phyloP scores from a whole-genome alignment of 2,888 invertebrate species.

The Pristionchus exspectatus region DNA sequence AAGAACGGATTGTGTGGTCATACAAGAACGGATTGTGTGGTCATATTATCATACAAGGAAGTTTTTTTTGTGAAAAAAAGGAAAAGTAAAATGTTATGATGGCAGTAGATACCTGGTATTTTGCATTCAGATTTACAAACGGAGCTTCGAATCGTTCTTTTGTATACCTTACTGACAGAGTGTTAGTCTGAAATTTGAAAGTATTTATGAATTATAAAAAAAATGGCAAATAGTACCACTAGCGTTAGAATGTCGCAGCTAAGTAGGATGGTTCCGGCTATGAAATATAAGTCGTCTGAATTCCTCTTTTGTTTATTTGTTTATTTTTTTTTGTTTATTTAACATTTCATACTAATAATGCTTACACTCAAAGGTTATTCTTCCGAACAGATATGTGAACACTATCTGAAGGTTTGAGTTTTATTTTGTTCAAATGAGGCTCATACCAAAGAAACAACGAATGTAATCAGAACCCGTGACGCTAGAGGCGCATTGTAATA shows the following conservation, averaged over 20 bases:
- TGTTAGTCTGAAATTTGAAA: not conserved
- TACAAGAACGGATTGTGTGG: no score
- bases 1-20: no score
- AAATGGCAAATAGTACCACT: not conserved
- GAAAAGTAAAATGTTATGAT: not conserved
- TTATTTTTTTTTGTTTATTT: no score
- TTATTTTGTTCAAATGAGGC: not conserved
- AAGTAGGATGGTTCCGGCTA: not conserved
- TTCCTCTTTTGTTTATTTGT: no score
- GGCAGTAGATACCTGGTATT: slow-evolving; percentile 16
- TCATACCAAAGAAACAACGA: not conserved
- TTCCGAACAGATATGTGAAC: not conserved
- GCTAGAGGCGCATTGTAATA: not conserved
- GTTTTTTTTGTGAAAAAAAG: no score
- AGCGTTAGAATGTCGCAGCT: slow-evolving; percentile 17
- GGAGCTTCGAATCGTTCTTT: not conserved
- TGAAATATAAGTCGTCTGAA: not conserved
- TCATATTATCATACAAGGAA: not conserved
- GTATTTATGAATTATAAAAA: not conserved
- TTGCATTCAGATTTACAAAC: not conserved
- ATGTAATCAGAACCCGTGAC: not conserved
- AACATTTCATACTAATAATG: no score
- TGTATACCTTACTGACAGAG: not conserved
- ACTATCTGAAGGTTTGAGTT: not conserved
- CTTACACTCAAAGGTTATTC: not conserved